phyloP scores from a whole-genome alignment of 2,113 vertebrate genomes.

The Macrotis lagotis region DNA sequence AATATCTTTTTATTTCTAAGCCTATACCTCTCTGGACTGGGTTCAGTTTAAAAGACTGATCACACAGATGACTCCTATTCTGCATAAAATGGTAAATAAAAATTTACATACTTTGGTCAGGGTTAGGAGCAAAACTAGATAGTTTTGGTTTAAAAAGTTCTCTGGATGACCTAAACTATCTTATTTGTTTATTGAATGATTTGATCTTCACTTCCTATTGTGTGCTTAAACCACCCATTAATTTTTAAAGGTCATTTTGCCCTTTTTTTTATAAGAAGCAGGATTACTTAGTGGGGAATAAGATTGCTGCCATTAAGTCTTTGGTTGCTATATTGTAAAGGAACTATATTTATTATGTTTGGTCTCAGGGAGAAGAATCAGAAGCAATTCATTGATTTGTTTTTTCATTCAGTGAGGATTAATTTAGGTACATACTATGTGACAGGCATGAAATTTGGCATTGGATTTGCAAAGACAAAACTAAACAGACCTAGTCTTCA shows the following conservation, averaged over 20 bases:
- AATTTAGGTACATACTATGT: no score
- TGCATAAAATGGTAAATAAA: slow-evolving; percentile 16
- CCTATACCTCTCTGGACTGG: no score
- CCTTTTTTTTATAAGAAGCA: not conserved
- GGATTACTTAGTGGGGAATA: not conserved
- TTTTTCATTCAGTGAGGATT: no score
- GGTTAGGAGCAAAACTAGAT: not conserved
- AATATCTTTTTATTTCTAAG: not conserved
- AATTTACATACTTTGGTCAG: slow-evolving; percentile 39
- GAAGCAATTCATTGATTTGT: no score
- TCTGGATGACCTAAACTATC: slow-evolving; percentile 8
- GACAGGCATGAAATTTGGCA: no score
- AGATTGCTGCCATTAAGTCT: no score
- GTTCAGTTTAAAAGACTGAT: slow-evolving; percentile 23
- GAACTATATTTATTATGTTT: no score
- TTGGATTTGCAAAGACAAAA: not conserved
- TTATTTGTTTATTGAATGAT: slow-evolving; percentile 3
- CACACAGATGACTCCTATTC: not conserved
- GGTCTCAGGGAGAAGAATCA: no score
- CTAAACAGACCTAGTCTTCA: not conserved
- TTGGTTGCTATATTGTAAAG: no score
- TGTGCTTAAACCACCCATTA: not conserved
- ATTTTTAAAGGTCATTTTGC: not conserved
- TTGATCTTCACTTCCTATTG: not conserved
- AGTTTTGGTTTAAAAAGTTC: slow-evolving; percentile 41